Evolutionary conservation across 2,113 vertebrate genomes (phyloP).

Genomic region (Elephas maximus): DNA sequence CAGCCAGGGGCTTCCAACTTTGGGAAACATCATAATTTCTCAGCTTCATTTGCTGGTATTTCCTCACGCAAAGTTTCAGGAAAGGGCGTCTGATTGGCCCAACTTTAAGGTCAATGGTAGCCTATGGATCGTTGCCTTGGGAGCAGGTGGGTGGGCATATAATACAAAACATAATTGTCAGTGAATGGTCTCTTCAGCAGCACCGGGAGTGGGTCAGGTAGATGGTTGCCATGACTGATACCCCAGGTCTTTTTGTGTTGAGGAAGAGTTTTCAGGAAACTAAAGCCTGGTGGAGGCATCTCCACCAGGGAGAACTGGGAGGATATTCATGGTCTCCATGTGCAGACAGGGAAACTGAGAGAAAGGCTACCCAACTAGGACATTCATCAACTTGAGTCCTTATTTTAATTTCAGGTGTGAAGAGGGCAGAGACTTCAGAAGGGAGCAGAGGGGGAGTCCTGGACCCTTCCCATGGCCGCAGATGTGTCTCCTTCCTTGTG

Average conservation of each 20-base stretch:
- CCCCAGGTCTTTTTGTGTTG: background rate
- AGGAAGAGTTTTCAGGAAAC: background rate
- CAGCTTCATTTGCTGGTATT: background rate
- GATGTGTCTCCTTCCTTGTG: background rate
- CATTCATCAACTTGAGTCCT: background rate
- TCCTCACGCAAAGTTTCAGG: background rate
- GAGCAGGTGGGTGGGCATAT: background rate
- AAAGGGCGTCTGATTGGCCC: background rate
- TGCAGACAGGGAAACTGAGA: background rate
- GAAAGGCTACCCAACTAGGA: background rate
- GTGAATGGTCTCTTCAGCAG: background rate
- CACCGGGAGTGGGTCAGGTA: background rate
- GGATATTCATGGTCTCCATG: background rate
- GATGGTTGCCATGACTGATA: background rate
- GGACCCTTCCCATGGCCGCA: background rate
- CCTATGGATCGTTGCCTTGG: background rate
- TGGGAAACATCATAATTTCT: background rate
- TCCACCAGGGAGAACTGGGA: background rate
- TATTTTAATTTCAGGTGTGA: background rate
- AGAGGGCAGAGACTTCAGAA: background rate
- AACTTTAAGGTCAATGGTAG: background rate
- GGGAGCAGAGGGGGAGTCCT: background rate
- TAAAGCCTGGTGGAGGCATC: background rate
- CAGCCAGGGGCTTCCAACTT: background rate
- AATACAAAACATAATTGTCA: background rate